These are phyloP conservation scores for Acanthis flammea DNA, from an alignment of 2,797 vertebrate species.

Conservation along the genomic window DNA sequence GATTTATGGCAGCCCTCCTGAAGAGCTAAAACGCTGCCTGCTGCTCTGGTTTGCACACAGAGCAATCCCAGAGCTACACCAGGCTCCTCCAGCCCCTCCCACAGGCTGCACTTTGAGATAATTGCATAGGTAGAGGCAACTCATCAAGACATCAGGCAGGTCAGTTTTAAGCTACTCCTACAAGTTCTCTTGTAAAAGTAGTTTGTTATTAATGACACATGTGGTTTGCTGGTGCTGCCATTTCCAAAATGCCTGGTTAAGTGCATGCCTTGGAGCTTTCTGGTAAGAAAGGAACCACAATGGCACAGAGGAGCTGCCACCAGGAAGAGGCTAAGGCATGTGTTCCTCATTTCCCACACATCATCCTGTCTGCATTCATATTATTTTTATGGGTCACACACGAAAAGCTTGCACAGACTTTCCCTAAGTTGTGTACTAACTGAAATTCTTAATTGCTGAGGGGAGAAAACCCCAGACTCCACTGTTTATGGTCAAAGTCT, in stretches of 20 bases:
- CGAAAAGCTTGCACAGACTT: not conserved
- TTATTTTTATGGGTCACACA: not conserved
- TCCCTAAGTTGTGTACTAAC: not conserved
- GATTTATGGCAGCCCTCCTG: not conserved
- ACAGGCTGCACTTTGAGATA: not conserved
- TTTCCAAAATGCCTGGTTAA: not conserved
- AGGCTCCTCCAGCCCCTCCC: not conserved
- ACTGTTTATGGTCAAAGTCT: not conserved
- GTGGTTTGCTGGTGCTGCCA: not conserved
- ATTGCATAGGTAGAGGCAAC: constrained; percentile 30
- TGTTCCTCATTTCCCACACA: not conserved
- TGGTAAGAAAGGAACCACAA: not conserved
- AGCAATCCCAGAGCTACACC: not conserved
- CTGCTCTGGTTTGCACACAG: not conserved
- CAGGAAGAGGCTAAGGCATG: not conserved
- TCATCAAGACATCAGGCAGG: constrained; percentile 31
- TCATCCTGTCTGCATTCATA: not conserved
- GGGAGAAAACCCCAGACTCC: not conserved
- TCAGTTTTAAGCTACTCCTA: not conserved
- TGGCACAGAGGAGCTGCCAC: not conserved
- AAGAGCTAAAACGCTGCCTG: not conserved
- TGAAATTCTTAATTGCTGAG: not conserved
- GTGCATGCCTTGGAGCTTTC: not conserved
- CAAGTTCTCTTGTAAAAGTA: not conserved
- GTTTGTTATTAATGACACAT: not conserved